Evolutionary conservation across 1,140 invertebrate genomes (phyloP).

Genomic region (Ceratosolen fusciceps): DNA sequence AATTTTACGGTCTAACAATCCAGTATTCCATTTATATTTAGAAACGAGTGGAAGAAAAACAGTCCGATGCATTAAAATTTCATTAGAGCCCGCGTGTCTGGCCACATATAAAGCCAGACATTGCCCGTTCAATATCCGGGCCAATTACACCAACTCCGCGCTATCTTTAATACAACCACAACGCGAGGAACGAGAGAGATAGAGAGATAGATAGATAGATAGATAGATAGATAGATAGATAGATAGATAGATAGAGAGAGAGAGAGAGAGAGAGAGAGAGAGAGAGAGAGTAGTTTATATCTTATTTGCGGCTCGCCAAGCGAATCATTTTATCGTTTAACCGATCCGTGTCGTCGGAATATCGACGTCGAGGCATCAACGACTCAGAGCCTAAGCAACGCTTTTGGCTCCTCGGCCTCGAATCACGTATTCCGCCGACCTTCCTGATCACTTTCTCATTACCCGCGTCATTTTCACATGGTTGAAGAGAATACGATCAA

Average conservation of each 20-base stretch:
- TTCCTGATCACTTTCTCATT: slow-evolving; percentile 26
- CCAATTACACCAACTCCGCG: neutral
- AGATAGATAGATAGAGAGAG: too few species aligned
- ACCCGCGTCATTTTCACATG: slow-evolving; percentile 4
- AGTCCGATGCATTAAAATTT: neutral
- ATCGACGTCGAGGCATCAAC: neutral
- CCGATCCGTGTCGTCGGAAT: neutral
- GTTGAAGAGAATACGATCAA: neutral
- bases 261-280: too few species aligned
- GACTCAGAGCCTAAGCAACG: neutral
- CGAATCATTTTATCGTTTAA: slow-evolving; percentile 7
- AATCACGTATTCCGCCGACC: slow-evolving; percentile 16
- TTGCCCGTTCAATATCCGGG: neutral
- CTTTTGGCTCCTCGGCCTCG: neutral
- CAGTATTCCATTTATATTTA: neutral
- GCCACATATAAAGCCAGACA: neutral
- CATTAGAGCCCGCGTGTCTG: neutral
- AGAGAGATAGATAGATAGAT: too few species aligned
- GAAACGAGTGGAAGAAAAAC: neutral
- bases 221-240: too few species aligned
- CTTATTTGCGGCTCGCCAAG: slow-evolving; percentile 1
- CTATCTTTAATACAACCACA: neutral
- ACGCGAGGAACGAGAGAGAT: too few species aligned
- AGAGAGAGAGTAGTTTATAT: neutral
- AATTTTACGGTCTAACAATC: neutral